Percentiles rank a stretch among this genome's conserved stretches.
These are phyloP conservation scores for Beris chalybata DNA, from an alignment of 2,888 invertebrate genomes.

Conservation along the genomic window DNA sequence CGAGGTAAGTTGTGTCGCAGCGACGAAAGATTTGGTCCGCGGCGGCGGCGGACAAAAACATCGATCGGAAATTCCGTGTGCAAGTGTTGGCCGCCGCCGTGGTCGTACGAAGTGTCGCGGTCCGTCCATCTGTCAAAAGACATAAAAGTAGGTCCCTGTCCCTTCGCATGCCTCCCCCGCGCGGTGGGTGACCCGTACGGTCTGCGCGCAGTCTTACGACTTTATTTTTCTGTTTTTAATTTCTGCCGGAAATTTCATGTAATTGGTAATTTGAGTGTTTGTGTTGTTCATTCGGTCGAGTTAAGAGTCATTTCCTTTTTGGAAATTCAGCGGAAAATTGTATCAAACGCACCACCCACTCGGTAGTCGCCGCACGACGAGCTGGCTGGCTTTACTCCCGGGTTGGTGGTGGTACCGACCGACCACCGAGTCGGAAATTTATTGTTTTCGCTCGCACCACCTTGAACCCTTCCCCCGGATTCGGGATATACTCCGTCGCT, in stretches of 20 bases:
- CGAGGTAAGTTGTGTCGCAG: too few relatives aligned
- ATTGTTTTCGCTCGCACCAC: conserved; percentile 16
- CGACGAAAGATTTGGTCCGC: too few relatives aligned
- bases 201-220: neutral
- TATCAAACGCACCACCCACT: conserved; percentile 2
- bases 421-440: conserved; percentile 11
- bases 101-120: neutral
- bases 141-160: neutral
- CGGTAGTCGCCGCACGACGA: neutral
- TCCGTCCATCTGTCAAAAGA: conserved; percentile 22
- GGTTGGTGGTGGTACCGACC: neutral
- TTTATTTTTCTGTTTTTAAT: conserved; percentile 1
- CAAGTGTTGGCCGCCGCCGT: too few relatives aligned
- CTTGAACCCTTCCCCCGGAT: neutral
- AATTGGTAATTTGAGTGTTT: conserved; percentile 2
- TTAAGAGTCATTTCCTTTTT: conserved; percentile 17
- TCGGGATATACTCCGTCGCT: neutral
- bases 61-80: too few relatives aligned
- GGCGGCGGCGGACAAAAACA: too few relatives aligned
- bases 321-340: neutral
- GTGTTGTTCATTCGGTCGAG: neutral
- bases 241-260: conserved; percentile 13
- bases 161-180: neutral
- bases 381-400: too few relatives aligned
- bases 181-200: too few relatives aligned